Evolutionary conservation across 2,797 vertebrate genomes (phyloP).

Genomic region (Oceanodroma leucorhoa): DNA sequence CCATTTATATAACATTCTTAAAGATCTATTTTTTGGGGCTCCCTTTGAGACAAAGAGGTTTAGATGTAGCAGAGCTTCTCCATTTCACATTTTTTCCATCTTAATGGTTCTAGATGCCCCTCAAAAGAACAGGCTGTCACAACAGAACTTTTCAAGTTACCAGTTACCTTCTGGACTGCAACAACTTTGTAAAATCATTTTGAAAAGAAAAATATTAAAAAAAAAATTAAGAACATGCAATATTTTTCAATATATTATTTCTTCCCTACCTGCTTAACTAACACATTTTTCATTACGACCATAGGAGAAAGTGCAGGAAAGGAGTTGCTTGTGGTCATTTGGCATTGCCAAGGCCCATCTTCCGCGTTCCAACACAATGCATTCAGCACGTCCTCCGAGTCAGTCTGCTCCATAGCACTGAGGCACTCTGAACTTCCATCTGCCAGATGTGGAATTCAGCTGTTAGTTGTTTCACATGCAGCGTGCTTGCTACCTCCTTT

Average conservation of each 20-base stretch:
- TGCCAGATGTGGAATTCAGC: constrained; percentile 55
- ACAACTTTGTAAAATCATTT: neutral
- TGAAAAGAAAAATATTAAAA: neutral
- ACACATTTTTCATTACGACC: constrained; percentile 91
- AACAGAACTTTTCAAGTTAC: neutral
- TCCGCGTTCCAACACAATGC: constrained; percentile 67
- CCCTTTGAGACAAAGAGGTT: neutral
- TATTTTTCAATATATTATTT: neutral
- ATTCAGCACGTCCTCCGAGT: constrained; percentile 81
- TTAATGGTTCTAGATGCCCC: neutral
- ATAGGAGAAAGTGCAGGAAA: constrained; percentile 82
- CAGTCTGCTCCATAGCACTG: constrained; percentile 86
- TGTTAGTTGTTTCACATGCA: constrained; percentile 3
- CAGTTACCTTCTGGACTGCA: neutral
- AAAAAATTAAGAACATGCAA: neutral
- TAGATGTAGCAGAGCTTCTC: neutral
- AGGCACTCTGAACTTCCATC: constrained; percentile 89
- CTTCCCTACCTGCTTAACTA: constrained; percentile 86
- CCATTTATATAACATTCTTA: neutral
- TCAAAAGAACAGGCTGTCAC: neutral
- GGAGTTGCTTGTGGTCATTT: constrained; percentile 72
- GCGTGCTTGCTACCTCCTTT: neutral
- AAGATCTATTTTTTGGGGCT: neutral
- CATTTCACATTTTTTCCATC: neutral
- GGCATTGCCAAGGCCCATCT: constrained; percentile 65